Evolutionary conservation across 2,113 vertebrate genomes (phyloP), one percentile per base, ranked within the genome.

Genomic region (Bungarus multicinctus): DNA sequence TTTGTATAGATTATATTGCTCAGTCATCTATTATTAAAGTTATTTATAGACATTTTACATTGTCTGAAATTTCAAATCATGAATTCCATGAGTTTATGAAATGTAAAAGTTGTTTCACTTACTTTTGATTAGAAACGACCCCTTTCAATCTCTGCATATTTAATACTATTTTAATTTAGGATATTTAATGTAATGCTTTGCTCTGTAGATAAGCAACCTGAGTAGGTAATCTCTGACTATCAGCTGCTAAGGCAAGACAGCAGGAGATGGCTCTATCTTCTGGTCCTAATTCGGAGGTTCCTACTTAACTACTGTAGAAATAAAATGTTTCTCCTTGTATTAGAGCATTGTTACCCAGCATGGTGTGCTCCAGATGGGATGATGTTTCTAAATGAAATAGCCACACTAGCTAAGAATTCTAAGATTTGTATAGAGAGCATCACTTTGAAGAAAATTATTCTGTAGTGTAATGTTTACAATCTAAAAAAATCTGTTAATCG

Each of bases 21-120:
- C n/a, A 85, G 87, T 85, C 4, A 90, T 69, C 92, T 53, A 54
- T 4, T 52, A 16, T 89, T 93, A 12, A 12, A 88, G 34, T 43
- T 53, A 81, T 92, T 43, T 93, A 91, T 60, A 95, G 52, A 55
- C 52, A 47, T 54, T 93, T 88, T 87, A 20, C 45, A 87, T 60
- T 58, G 57, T 85, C n/a, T 90, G 52, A 93, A 95, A 89, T 87
- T 14, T 87, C 39, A 92, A 85, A 43, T 25, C 16, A 1, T 27
- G 91, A 90, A 22, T 92, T 90, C 3, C 0, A 0, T 20, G 22
- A 47, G 39, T 14, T 58, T 20, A 64, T 1, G 16, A 64, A 88
- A 47, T 34, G 86, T 57, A 90, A 47, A 0, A 87, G 91, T 60
- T 30, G 88, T 94, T 85, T 27, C 12, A 93, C 90, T 50, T 91